These are phyloP conservation scores for Carassius carassius DNA, from an alignment of 2,113 vertebrate species.

Conservation along the genomic window DNA sequence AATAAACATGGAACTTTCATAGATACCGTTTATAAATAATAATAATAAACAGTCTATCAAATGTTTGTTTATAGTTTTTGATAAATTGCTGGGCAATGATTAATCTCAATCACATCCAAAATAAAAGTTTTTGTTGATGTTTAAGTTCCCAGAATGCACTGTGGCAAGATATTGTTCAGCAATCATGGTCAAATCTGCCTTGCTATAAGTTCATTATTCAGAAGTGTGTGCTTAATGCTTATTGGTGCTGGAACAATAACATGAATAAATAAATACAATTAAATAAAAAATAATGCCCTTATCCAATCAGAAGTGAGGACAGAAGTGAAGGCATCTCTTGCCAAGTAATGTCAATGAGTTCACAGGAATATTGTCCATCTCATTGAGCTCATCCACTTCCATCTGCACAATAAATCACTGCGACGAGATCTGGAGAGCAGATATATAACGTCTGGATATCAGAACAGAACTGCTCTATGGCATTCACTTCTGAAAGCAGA, in stretches of 20 bases:
- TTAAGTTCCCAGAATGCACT: no score
- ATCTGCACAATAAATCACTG: neutral
- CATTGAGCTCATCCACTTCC: conserved; percentile 9
- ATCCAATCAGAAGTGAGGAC: neutral
- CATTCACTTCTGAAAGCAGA: no score
- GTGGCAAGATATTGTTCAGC: neutral
- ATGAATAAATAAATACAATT: neutral
- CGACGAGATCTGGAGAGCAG: neutral
- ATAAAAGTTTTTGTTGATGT: no score
- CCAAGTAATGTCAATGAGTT: neutral
- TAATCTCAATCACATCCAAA: no score
- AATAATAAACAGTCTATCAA: no score
- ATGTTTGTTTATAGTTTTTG: no score
- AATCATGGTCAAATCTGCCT: neutral
- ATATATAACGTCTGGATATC: neutral
- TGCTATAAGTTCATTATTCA: neutral
- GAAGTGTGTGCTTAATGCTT: neutral
- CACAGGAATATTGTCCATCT: neutral
- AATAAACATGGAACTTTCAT: no score
- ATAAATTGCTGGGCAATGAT: no score
- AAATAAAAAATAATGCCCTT: neutral
- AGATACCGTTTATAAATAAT: no score
- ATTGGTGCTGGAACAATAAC: neutral
- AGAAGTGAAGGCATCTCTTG: neutral
- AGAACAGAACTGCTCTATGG: neutral